Evolutionary conservation across 2,888 invertebrate species (phyloP), one percentile per base, ranked within the genome.

Genomic region (Scaptomyza parva): DNA sequence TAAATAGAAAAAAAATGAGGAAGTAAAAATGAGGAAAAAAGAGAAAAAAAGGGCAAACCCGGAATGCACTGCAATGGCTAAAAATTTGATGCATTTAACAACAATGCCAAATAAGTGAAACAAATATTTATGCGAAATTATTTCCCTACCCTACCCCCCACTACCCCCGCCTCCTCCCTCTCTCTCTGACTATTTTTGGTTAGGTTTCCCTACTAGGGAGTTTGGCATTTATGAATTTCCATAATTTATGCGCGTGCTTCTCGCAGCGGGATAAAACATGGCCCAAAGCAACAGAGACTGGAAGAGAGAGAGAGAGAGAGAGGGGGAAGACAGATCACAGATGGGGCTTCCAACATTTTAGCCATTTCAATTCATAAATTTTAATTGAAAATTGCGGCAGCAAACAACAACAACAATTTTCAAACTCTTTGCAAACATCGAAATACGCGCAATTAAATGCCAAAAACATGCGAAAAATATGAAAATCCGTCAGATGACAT

Each of bases 61-160:
- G 39, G 61, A 64, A 73, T 79, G 69, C 72, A 12, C n/a, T n/a
- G n/a, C n/a, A 17, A 18, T 55, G 68, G 68, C 70, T 61, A 73
- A 81, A 88, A 83, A 88, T 80, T 84, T 86, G 80, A 74, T 84
- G 82, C 84, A 77, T 80, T 74, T 71, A 84, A 82, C 86, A 86
- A 74, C 86, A 86, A 74, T 84, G 65, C 76, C 54, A 68, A 77
- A 77, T 65, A 70, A 51, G 24, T 58, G 60, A 51, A 70, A 62
- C 84, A 76, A 80, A 78, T 76, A 82, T 78, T 82, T 54, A 64
- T 64, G 70, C 58, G 54, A 44, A 58, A 70, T 66, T 37, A 47
- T 68, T 67, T 70, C 53, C 33, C 37, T 8, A 20, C 2, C 18
- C 22, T 14, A 11, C 24, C 9, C 11, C 45, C 20, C 11, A 39